Percentiles rank a stretch among this genome's conserved stretches.
These are phyloP conservation scores for Ichneumon xanthorius DNA, from an alignment of 2,888 invertebrate genomes.

Conservation along the genomic window DNA sequence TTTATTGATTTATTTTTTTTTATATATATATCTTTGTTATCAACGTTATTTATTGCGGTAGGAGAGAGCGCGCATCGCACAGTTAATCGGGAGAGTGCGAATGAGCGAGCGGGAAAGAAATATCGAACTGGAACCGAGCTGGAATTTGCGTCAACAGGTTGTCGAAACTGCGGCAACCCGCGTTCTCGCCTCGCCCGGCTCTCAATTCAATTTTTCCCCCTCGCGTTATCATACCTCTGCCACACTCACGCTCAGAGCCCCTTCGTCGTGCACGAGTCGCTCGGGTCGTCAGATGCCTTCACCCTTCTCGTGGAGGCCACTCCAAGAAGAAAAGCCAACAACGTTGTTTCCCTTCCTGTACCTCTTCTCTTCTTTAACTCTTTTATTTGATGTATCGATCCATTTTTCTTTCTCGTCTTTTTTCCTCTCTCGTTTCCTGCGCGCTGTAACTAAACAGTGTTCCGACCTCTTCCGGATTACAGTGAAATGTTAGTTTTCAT, in stretches of 20 bases:
- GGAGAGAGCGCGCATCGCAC: background rate
- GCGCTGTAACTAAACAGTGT: background rate
- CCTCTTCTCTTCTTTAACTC: constrained; percentile 12
- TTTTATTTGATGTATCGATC: background rate
- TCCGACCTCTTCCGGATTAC: background rate
- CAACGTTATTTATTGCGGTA: background rate
- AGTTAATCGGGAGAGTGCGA: constrained; percentile 16
- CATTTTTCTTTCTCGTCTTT: background rate
- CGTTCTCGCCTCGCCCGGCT: constrained; percentile 28
- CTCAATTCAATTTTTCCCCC: constrained; percentile 57
- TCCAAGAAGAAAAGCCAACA: constrained; percentile 47
- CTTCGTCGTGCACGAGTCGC: constrained; percentile 40
- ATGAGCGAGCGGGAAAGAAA: constrained; percentile 32
- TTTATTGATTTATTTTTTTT: too few relatives aligned
- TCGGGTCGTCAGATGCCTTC: constrained; percentile 39
- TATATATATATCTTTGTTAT: background rate
- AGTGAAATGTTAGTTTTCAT: background rate
- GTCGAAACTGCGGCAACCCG: constrained; percentile 62
- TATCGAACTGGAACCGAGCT: background rate
- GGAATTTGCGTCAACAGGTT: constrained; percentile 74
- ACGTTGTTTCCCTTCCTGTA: constrained; percentile 19
- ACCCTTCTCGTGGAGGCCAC: constrained; percentile 26
- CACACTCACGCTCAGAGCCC: constrained; percentile 15
- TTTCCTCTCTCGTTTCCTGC: constrained; percentile 9
- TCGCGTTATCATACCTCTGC: constrained; percentile 1